Percentiles rank a stretch among this genome's conserved stretches.
These are phyloP conservation scores for Colius striatus DNA, from an alignment of 2,113 vertebrate genomes.

Conservation along the genomic window DNA sequence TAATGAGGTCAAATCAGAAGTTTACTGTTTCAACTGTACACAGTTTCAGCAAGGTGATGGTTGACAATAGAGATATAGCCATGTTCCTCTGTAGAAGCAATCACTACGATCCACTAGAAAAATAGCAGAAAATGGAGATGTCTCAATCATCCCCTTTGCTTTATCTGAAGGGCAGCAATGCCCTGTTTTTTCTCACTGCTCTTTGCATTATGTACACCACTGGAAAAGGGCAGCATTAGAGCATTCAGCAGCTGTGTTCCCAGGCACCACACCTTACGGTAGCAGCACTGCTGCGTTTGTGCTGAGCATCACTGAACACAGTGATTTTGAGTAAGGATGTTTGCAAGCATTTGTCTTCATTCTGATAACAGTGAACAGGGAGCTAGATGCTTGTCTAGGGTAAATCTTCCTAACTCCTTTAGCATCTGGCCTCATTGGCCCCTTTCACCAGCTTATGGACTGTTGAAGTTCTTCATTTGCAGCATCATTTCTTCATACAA, in stretches of 20 bases:
- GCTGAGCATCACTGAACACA: not conserved
- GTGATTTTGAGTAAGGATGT: not conserved
- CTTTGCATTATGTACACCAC: not conserved
- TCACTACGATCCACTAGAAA: not conserved
- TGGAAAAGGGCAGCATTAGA: not conserved
- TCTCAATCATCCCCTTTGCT: constrained; percentile 7
- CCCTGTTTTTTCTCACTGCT: not conserved
- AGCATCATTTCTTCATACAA: not conserved
- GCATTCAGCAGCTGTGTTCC: not conserved
- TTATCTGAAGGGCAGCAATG: not conserved
- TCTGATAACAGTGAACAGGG: not conserved
- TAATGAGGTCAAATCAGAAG: constrained; percentile 47
- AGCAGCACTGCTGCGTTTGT: not conserved
- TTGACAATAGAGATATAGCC: not conserved
- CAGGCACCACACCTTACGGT: not conserved
- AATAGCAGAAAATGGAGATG: not conserved
- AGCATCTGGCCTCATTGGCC: not conserved
- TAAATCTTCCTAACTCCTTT: not conserved
- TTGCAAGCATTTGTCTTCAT: constrained; percentile 31
- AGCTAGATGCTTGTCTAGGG: not conserved
- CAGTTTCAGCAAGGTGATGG: constrained; percentile 24
- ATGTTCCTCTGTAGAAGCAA: not conserved
- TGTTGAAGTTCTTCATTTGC: not conserved
- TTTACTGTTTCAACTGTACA: not conserved
- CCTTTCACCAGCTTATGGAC: not conserved